phyloP scores from a whole-genome alignment of 1,140 invertebrate genomes.

The Holotrichia oblita region DNA sequence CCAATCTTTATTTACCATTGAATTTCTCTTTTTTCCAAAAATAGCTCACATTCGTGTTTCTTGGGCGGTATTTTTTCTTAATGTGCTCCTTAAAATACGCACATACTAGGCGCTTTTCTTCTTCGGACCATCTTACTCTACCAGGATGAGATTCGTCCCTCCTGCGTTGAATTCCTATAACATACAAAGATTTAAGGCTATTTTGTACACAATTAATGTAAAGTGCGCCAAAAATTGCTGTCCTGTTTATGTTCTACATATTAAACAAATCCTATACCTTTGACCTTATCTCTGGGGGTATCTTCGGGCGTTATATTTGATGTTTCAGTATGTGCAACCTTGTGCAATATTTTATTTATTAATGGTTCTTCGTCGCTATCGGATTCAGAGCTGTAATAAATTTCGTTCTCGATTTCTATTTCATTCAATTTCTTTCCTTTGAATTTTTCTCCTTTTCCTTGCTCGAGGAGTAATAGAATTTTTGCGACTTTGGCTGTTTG shows the following conservation, averaged over 20 bases:
- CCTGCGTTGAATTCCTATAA: slow-evolving; percentile 2
- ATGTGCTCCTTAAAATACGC: slow-evolving; percentile 40
- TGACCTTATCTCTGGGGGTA: slow-evolving; percentile 14
- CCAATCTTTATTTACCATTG: slow-evolving; percentile 13
- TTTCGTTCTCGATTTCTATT: slow-evolving; percentile 40
- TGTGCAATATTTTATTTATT: background rate
- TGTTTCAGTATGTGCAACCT: slow-evolving; percentile 22
- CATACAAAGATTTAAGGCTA: background rate
- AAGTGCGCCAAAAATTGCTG: background rate
- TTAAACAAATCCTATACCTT: background rate
- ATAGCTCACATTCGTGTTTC: slow-evolving; percentile 22
- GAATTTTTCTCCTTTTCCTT: slow-evolving; percentile 42
- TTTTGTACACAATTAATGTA: background rate
- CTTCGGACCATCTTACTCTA: slow-evolving; percentile 7
- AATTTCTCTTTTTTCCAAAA: slow-evolving; percentile 3
- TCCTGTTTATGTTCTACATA: background rate
- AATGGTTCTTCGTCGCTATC: slow-evolving; percentile 7
- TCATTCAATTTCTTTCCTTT: slow-evolving; percentile 47
- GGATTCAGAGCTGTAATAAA: slow-evolving; percentile 41
- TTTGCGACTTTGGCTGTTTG: slow-evolving; percentile 49
- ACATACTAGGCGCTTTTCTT: slow-evolving; percentile 33
- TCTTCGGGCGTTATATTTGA: background rate
- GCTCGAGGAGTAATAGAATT: slow-evolving; percentile 47
- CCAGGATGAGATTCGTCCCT: slow-evolving; percentile 21
- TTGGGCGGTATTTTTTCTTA: slow-evolving; percentile 5